These are phyloP conservation scores for Thalassaphorura encarpata DNA, from an alignment of 1,140 invertebrate genomes.

Conservation along the genomic window DNA sequence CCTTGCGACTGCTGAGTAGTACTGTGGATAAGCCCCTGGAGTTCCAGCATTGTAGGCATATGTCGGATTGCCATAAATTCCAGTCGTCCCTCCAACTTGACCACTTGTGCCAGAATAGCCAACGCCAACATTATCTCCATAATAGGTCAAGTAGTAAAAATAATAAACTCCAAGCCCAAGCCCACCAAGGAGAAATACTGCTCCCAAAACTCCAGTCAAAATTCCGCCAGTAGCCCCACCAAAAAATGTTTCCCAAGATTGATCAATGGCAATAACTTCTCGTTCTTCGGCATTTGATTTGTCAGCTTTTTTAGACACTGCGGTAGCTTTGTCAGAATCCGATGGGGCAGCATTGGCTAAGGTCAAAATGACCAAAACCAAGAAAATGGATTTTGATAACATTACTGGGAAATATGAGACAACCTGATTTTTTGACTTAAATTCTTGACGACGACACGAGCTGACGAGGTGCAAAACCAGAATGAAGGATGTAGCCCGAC, in stretches of 20 bases:
- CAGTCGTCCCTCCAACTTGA: background rate
- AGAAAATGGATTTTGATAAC: too few species aligned
- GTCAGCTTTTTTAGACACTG: constrained; percentile 1
- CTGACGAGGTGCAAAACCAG: background rate
- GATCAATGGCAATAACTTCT: constrained; percentile 13
- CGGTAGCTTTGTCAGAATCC: constrained; percentile 1
- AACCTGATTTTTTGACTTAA: background rate
- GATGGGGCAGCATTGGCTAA: constrained; percentile 23
- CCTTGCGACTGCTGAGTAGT: constrained; percentile 14
- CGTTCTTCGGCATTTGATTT: constrained; percentile 1
- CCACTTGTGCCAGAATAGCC: background rate
- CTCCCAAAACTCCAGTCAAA: background rate
- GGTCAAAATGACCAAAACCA: constrained; percentile 8
- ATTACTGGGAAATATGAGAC: background rate
- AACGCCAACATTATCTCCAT: background rate
- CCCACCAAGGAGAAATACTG: constrained; percentile 16
- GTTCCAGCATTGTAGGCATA: background rate
- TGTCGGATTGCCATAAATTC: background rate
- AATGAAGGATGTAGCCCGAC: background rate
- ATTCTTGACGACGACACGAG: background rate
- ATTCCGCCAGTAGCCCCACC: constrained; percentile 9
- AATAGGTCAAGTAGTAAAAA: constrained; percentile 16
- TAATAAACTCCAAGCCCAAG: constrained; percentile 15
- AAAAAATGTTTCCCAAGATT: constrained; percentile 1
- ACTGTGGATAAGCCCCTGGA: background rate